These are phyloP conservation scores for Archivesica marissinica DNA, from an alignment of 1,140 invertebrate species.

Conservation along the genomic window DNA sequence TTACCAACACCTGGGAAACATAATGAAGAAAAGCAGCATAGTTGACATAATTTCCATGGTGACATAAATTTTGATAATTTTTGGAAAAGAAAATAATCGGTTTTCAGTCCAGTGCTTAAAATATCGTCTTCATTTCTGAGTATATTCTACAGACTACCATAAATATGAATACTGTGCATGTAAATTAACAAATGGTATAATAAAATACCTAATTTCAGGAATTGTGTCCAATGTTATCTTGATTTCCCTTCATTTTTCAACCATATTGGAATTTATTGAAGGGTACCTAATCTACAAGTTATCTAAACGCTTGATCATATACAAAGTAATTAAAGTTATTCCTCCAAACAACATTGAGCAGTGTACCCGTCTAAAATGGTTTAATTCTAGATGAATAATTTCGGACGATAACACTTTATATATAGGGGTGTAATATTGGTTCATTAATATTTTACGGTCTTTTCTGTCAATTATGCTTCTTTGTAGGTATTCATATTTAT, in stretches of 20 bases:
- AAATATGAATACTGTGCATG: too few species aligned
- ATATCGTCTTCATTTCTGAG: not conserved
- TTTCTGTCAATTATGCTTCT: too few species aligned
- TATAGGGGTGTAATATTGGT: too few species aligned
- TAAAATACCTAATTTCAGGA: too few species aligned
- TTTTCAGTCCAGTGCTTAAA: not conserved
- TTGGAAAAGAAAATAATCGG: not conserved
- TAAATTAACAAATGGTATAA: too few species aligned
- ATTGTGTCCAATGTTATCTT: too few species aligned
- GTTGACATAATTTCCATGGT: conserved; percentile 64
- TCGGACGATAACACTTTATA: not conserved
- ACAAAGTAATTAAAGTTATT: not conserved
- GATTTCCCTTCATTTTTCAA: conserved; percentile 1
- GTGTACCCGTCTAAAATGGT: not conserved
- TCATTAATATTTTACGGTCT: too few species aligned
- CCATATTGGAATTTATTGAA: conserved; percentile 55
- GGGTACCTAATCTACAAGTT: not conserved
- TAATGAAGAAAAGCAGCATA: too few species aligned
- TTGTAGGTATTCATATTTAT: too few species aligned
- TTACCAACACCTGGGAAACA: too few species aligned
- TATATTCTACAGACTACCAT: too few species aligned
- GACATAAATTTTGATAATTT: conserved; percentile 13
- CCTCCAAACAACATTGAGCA: not conserved
- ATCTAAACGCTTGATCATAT: not conserved
- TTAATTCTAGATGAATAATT: not conserved